Conservation (phyloP, 2,113 vertebrate genomes). For the Tinamus guttatus region DNA sequence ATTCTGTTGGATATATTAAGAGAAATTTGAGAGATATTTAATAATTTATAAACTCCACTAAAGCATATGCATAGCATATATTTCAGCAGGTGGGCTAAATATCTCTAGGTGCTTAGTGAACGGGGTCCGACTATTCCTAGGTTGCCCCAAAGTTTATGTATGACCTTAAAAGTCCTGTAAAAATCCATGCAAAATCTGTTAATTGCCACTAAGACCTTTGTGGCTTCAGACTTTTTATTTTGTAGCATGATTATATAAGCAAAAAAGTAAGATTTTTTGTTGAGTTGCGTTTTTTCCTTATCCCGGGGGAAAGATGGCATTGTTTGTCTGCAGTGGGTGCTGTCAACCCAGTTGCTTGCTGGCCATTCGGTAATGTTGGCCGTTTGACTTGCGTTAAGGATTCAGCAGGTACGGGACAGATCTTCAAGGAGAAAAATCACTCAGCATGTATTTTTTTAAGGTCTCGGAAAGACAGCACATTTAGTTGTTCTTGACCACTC, state of each 20-base stretch:
- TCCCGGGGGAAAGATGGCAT: not conserved
- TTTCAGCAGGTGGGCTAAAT: not conserved
- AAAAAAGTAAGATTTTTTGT: not conserved
- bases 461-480: not conserved
- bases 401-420: not conserved
- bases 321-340: not conserved
- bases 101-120: not conserved
- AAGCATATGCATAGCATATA: not conserved
- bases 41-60: not conserved
- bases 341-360: not conserved
- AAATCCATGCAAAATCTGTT: not conserved
- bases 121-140: not conserved
- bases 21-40: slow-evolving; percentile 18
- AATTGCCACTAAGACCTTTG: not conserved
- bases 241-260: not conserved
- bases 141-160: not conserved
- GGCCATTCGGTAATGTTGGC: accelerated
- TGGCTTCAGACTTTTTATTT: not conserved
- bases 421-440: not conserved
- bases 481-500: not conserved
- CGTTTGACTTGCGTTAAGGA: not conserved
- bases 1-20: not conserved
- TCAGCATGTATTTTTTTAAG: not conserved
- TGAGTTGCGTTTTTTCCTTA: not conserved
- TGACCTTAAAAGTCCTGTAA: not conserved